phyloP scores from a whole-genome alignment of 2,113 vertebrate species.

The Microtus pennsylvanicus region DNA sequence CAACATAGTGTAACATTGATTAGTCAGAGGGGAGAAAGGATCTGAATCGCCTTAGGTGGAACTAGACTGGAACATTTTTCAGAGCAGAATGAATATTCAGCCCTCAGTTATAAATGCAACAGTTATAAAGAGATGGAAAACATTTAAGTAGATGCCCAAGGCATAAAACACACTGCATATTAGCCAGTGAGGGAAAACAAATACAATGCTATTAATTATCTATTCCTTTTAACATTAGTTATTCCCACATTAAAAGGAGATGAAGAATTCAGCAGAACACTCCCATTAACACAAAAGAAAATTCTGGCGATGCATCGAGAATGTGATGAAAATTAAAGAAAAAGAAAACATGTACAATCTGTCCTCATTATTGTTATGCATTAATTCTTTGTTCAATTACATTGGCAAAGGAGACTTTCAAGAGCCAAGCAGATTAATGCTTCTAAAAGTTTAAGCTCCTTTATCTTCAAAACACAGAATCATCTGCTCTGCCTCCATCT shows the following conservation, averaged over 20 bases:
- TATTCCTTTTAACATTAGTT: not conserved
- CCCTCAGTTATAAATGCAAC: not conserved
- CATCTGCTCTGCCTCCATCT: conserved; percentile 5
- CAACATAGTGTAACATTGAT: not conserved
- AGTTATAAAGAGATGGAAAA: not conserved
- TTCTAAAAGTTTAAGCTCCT: conserved; percentile 55
- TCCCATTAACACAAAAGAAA: conserved; percentile 41
- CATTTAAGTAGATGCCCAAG: not conserved
- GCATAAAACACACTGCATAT: not conserved
- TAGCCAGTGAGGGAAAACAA: conserved; percentile 29
- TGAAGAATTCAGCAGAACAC: not conserved
- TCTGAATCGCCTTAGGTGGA: not conserved
- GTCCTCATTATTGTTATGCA: not conserved
- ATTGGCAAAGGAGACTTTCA: conserved; percentile 18
- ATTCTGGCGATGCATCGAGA: conserved; percentile 5
- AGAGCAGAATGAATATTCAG: not conserved
- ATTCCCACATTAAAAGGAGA: conserved; percentile 17
- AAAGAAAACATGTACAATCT: conserved; percentile 41
- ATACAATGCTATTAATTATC: not conserved
- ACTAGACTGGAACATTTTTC: not conserved
- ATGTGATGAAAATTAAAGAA: conserved; percentile 55
- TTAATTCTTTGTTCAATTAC: conserved; percentile 54
- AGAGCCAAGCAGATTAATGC: conserved; percentile 49
- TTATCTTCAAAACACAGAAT: conserved; percentile 55
- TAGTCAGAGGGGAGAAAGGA: not conserved